These are phyloP conservation scores for Dynastes maya DNA, from an alignment of 2,888 invertebrate species.

Conservation along the genomic window DNA sequence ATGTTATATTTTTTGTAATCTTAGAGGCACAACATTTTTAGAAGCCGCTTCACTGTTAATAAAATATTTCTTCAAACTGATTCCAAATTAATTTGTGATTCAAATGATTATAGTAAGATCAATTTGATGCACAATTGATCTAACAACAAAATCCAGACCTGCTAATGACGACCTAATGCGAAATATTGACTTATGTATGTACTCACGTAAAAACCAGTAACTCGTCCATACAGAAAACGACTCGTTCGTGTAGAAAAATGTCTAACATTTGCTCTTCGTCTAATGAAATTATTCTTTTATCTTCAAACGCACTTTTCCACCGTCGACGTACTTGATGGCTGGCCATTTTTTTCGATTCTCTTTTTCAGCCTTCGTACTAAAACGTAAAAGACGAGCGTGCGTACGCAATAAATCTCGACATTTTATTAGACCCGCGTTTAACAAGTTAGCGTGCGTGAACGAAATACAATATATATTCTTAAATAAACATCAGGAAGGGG, in stretches of 20 bases:
- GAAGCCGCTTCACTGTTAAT: too few relatives aligned
- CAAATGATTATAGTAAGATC: too few relatives aligned
- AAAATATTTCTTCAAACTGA: too few relatives aligned
- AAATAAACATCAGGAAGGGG: constrained; percentile 40
- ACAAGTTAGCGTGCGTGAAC: constrained; percentile 48
- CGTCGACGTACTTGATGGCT: constrained; percentile 2
- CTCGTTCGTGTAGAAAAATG: background rate
- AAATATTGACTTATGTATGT: too few relatives aligned
- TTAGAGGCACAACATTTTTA: too few relatives aligned
- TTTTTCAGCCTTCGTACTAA: constrained; percentile 13
- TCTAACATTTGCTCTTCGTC: background rate
- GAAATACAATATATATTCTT: constrained; percentile 46
- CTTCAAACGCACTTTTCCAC: background rate
- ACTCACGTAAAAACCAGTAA: too few relatives aligned
- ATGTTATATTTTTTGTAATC: too few relatives aligned
- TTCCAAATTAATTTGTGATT: too few relatives aligned
- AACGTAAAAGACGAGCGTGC: constrained; percentile 29
- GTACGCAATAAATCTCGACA: constrained; percentile 42
- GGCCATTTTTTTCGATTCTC: constrained; percentile 12
- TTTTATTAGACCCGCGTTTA: constrained; percentile 45
- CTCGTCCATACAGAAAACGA: background rate
- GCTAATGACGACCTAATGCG: too few relatives aligned
- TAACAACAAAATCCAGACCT: too few relatives aligned
- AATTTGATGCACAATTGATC: too few relatives aligned
- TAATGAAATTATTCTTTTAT: constrained; percentile 12